These are phyloP conservation scores for Rhinogobius similis DNA, from an alignment of 2,113 vertebrate genomes.

Conservation along the genomic window DNA sequence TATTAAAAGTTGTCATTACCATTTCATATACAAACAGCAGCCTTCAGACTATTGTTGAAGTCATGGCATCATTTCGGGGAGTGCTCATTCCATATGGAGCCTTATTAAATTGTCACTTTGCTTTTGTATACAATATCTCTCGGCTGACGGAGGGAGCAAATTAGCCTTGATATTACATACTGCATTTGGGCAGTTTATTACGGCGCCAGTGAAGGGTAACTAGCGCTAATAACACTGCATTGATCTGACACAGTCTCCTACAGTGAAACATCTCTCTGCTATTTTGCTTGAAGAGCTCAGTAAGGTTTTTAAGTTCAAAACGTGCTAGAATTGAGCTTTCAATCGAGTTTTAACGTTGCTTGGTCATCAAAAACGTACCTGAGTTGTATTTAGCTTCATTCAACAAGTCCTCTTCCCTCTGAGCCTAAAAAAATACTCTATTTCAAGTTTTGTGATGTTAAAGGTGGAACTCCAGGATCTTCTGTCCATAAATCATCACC, in stretches of 20 bases:
- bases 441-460: too few species aligned
- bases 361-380: background rate
- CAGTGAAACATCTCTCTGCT: background rate
- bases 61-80: slow-evolving; percentile 3
- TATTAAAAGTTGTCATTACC: slow-evolving; percentile 2
- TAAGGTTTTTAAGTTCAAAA: background rate
- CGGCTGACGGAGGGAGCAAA: slow-evolving; percentile 6
- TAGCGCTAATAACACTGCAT: background rate
- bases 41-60: slow-evolving; percentile 3
- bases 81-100: slow-evolving; percentile 12
- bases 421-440: too few species aligned
- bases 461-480: too few species aligned
- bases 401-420: too few species aligned
- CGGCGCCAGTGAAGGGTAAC: background rate
- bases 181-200: background rate
- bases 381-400: background rate
- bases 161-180: slow-evolving; percentile 3
- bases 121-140: slow-evolving; percentile 5
- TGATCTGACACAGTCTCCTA: background rate
- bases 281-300: background rate
- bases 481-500: too few species aligned
- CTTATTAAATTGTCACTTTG: slow-evolving; percentile 12
- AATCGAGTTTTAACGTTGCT: background rate
- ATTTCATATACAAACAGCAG: slow-evolving; percentile 3
- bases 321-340: background rate